Percentiles rank a stretch among this genome's conserved stretches.
These are phyloP conservation scores for Platycheirus albimanus DNA, from an alignment of 2,888 invertebrate species.

Conservation along the genomic window DNA sequence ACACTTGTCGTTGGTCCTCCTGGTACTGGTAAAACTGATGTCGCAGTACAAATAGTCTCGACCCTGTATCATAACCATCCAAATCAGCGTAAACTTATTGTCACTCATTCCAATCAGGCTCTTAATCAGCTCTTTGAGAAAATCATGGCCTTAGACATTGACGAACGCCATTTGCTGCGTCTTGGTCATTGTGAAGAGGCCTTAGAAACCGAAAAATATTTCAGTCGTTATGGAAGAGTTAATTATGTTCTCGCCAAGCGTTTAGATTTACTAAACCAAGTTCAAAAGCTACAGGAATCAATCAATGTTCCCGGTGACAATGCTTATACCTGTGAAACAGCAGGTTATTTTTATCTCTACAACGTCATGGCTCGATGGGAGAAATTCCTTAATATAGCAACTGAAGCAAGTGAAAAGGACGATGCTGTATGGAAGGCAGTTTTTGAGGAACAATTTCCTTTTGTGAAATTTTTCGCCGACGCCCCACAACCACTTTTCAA, in stretches of 20 bases:
- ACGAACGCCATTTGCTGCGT: constrained; percentile 98
- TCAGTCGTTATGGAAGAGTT: constrained; percentile 98
- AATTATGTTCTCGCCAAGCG: constrained; percentile 98
- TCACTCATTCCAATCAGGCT: constrained; percentile 99
- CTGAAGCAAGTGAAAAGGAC: constrained; percentile 68
- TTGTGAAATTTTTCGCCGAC: constrained; percentile 95
- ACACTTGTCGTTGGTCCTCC: constrained; percentile 98
- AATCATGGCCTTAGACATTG: constrained; percentile 98
- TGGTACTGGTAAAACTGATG: constrained; percentile 99
- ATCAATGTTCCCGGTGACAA: constrained; percentile 94
- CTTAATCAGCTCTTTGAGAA: constrained; percentile 99
- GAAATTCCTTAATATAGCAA: constrained; percentile 86
- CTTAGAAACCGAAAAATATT: constrained; percentile 99
- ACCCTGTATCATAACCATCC: constrained; percentile 99
- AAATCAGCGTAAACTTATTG: constrained; percentile 98
- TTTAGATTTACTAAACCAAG: constrained; percentile 93
- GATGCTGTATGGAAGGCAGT: constrained; percentile 78
- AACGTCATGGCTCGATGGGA: constrained; percentile 96
- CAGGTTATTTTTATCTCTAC: constrained; percentile 98
- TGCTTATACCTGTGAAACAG: constrained; percentile 98
- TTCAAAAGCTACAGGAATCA: constrained; percentile 93
- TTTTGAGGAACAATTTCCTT: constrained; percentile 94
- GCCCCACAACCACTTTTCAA: constrained; percentile 97
- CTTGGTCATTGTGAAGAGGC: constrained; percentile 99
- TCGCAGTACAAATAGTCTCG: constrained; percentile 99